Percentiles rank a stretch among this genome's conserved stretches.
phyloP scores from a whole-genome alignment of 2,888 invertebrate genomes.

The Eurytoma adleriae region DNA sequence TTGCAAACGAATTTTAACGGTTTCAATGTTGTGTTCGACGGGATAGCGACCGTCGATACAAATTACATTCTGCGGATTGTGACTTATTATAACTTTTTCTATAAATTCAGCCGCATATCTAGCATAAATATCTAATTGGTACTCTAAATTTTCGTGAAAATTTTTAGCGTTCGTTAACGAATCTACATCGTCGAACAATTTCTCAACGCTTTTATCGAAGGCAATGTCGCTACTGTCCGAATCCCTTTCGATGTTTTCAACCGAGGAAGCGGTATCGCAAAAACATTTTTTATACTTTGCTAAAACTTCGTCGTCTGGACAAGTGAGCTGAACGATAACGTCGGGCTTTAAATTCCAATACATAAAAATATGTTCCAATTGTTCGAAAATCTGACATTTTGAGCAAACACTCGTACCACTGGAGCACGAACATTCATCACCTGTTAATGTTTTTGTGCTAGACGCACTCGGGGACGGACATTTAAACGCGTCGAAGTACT shows the following conservation, averaged over 20 bases:
- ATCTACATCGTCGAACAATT: background rate
- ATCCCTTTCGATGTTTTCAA: background rate
- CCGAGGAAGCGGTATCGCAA: background rate
- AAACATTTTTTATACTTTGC: background rate
- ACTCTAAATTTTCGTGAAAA: constrained; percentile 46
- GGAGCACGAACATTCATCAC: background rate
- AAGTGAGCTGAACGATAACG: constrained; percentile 79
- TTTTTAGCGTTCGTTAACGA: background rate
- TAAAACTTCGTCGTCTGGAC: constrained; percentile 73
- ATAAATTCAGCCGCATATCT: constrained; percentile 75
- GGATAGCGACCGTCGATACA: constrained; percentile 80
- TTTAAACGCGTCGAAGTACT: background rate
- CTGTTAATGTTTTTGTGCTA: background rate
- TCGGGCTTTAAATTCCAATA: constrained; percentile 75
- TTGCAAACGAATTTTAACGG: constrained; percentile 76
- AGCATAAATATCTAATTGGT: constrained; percentile 30
- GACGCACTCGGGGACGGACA: constrained; percentile 8
- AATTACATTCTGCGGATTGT: constrained; percentile 78
- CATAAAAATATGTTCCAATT: constrained; percentile 64
- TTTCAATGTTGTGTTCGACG: constrained; percentile 77
- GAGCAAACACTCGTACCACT: constrained; percentile 38
- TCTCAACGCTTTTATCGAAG: background rate
- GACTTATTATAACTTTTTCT: constrained; percentile 77
- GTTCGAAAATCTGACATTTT: constrained; percentile 47
- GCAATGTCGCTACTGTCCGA: background rate